Evolutionary conservation across 1,140 invertebrate species (phyloP).

Genomic region (Lutraria rhynchaena): DNA sequence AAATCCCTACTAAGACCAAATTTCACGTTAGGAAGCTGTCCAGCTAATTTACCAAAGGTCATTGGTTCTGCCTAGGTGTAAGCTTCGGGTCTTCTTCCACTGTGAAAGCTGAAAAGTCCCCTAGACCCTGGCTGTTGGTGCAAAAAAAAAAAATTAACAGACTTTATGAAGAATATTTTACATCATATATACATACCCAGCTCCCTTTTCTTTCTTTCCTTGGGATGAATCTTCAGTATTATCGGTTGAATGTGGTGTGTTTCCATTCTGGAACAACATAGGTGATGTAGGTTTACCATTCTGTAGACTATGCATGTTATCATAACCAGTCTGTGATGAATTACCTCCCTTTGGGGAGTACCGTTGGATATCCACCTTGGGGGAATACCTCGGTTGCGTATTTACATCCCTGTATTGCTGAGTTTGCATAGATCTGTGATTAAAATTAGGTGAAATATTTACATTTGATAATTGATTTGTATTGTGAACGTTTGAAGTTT

Average conservation of each 20-base stretch:
- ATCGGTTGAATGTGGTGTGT: neutral
- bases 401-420: slow-evolving; percentile 30
- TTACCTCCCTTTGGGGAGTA: slow-evolving; percentile 46
- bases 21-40: too few species aligned
- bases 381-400: slow-evolving; percentile 18
- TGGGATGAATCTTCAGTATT: neutral
- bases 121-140: too few species aligned
- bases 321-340: slow-evolving; percentile 41
- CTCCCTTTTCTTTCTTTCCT: slow-evolving; percentile 34
- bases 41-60: too few species aligned
- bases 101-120: too few species aligned
- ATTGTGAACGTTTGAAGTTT: slow-evolving; percentile 12
- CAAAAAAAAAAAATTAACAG: too few species aligned
- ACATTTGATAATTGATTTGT: slow-evolving; percentile 28
- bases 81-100: too few species aligned
- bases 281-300: slow-evolving; percentile 47
- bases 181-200: slow-evolving; percentile 26
- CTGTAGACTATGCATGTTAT: slow-evolving; percentile 50
- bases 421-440: slow-evolving; percentile 42
- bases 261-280: slow-evolving; percentile 47
- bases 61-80: too few species aligned
- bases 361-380: slow-evolving; percentile 5
- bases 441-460: slow-evolving; percentile 15
- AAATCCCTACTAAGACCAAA: too few species aligned
- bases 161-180: too few species aligned